Evolutionary conservation across 2,888 invertebrate species (phyloP), one percentile per base, ranked within the genome.

Genomic region (Apomyelois bistriatella): DNA sequence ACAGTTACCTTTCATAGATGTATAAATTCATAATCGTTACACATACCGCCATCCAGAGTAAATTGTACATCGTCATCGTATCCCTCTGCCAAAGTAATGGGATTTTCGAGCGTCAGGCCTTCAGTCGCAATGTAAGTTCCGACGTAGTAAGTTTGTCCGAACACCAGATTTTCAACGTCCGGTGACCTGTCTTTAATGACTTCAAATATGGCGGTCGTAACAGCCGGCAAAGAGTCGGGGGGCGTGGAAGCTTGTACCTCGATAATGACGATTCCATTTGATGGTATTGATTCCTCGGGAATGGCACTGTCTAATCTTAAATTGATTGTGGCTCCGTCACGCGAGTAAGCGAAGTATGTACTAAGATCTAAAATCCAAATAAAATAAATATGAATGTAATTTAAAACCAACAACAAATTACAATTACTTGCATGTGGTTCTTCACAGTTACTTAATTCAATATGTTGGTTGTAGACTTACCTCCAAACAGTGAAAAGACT

Each of bases 11-110:
- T 2, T 22, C 5, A 22, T 22, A 22, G 22, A 5, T 22, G n/a
- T n/a, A n/a, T n/a, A 22, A 2, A 22, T 22, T 22, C 22, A 22
- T 36, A n/a, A 10, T n/a, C 1, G 3, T n/a, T n/a, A n/a, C 3
- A 22, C 42, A 1, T n/a, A 42, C 76, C 72, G 63, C 73, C 75
- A 50, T 63, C 62, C 0, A 77, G 58, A 5, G n/a, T 38, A 47
- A 72, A 74, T 15, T 46, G 32, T 0, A 76, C 67, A 9, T 38
- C 55, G 0, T 56, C 54, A 32, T 72, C 66, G 47, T 63, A 70
- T 9, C 72, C 76, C 38, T 61, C 22, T 1, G 54, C 30, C 3
- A 77, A 53, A 0, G 59, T 56, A 38, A 76, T 70, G 4, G 58
- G 53, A 7, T 60, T 57, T 0, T 58, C 52, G 22, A 74, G 64